A percentile compares a stretch with the other conserved stretches of the same genome.
phyloP scores from a whole-genome alignment of 2,797 vertebrate genomes.

The Pygocentrus nattereri region DNA sequence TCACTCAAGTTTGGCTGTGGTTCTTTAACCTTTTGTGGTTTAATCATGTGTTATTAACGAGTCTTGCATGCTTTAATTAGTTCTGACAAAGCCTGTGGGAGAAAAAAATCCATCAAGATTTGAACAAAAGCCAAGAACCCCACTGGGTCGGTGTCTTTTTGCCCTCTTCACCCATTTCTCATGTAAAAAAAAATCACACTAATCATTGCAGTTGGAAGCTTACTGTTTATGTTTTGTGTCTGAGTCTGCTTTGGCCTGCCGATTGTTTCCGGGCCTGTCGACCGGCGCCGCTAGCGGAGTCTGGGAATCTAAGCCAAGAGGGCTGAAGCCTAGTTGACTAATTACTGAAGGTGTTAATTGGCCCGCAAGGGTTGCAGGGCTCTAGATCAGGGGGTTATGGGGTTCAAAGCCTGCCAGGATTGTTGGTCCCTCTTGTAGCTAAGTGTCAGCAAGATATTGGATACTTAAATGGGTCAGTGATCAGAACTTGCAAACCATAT shows the following conservation, averaged over 20 bases:
- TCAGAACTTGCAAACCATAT: background rate
- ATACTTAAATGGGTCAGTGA: slow-evolving; percentile 26
- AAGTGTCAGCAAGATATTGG: slow-evolving; percentile 2
- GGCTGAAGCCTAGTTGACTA: slow-evolving; percentile 25
- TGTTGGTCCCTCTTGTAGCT: slow-evolving; percentile 13
- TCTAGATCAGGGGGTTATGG: slow-evolving; percentile 13
- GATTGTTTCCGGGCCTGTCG: slow-evolving; percentile 36
- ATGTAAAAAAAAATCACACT: slow-evolving; percentile 10
- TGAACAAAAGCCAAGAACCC: background rate
- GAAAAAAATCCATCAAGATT: background rate
- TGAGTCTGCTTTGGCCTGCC: slow-evolving; percentile 26
- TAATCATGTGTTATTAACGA: slow-evolving; percentile 43
- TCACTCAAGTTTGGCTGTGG: background rate
- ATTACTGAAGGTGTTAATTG: slow-evolving; percentile 59
- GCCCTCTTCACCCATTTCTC: background rate
- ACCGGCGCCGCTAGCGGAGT: slow-evolving; percentile 32
- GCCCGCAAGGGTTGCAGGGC: slow-evolving; percentile 47
- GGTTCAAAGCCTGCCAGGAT: slow-evolving; percentile 26
- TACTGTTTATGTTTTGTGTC: slow-evolving; percentile 31
- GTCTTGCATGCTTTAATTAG: slow-evolving; percentile 16
- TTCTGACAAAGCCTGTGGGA: background rate
- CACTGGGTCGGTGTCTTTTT: background rate
- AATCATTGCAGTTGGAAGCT: slow-evolving; percentile 14
- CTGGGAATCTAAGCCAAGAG: slow-evolving; percentile 46
- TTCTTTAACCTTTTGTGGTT: slow-evolving; percentile 2